Base-by-base conservation (phyloP, 2,888 invertebrate genomes). In the Seira musarum region DNA sequence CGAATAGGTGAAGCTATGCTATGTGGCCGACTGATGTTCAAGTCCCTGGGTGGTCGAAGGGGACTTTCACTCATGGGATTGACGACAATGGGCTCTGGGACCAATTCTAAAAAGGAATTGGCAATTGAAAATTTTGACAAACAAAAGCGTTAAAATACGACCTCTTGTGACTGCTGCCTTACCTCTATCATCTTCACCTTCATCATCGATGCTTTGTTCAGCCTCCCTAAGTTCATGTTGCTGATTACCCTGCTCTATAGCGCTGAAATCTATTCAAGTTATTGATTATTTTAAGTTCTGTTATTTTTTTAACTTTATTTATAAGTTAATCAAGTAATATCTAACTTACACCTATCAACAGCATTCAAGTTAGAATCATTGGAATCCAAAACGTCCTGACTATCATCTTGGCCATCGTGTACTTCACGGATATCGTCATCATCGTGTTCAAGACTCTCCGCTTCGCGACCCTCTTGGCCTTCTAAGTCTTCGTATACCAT, bases 381-480 rank as follows among this genome's bases (percentile, higher is more conserved):
- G 92, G 86, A 92, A 92, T 86, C 91, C 93, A 80, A 68, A 24
- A 80, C 69, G 87, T 90, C 93, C 87, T 90, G 91, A 89, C 90
- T 92, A 85, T 88, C 91, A 87, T 88, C 90, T 83, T 83, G 89
- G 64, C 87, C 88, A 71, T 87, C 88, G 61, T 88, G 88, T 75
- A 88, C 88, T 17, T 87, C 88, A 8, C 87, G 89, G 81, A 89
- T 89, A 15, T 88, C 88, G 72, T 89, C 90, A 25, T 89, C 89
- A 25, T 85, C 87, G 74, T 82, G 74, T n/a, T 82, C 83, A 17
- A 80, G 35, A 25, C 75, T 75, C 10, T 81, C 80, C 15, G 77
- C 80, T 69, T 77, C 82, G 61, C 76, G 49, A 21, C 69, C 72
- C 30, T 75, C 82, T n/a, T 80, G 81, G 19, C 80, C 84, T 61